Evolutionary conservation across 2,888 invertebrate species (phyloP), one percentile per base, ranked within the genome.

Genomic region (Taenaris catops): DNA sequence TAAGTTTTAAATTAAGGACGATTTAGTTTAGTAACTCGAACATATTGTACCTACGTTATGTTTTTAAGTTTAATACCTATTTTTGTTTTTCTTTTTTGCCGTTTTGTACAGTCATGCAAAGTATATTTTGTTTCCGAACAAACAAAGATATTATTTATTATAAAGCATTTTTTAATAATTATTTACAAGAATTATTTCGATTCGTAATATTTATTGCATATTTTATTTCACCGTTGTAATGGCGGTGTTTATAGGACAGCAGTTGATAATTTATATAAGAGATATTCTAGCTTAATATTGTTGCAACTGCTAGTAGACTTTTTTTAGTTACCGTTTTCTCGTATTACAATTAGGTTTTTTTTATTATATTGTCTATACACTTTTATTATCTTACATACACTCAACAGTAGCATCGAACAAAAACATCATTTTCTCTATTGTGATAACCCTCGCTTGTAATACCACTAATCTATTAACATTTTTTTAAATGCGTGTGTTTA

Each of bases 401-500:
- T 59, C 48, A 47, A 51, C 53, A 41, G 55, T 61, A 57, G 55
- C 40, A 46, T 34, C 32, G 46, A 42, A 58, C 45, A 40, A 46
- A 39, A 61, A 50, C 54, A 58, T 63, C 38, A 51, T 60, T 68
- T 56, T 58, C n/a, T n/a, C 58, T 60, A 53, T 71, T 73, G 78
- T 80, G 66, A 71, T 81, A 83, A 81, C 84, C 87, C 76, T 83
- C 79, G 87, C 87, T 87, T 87, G 87, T 87, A 87, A 87, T 86
- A 78, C 47, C 66, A 87, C 87, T 87, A 87, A 87, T 74, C 43
- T 51, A 73, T 71, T 81, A 83, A 83, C 75, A 65, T 60, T 51
- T 52, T 56, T 53, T 27, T n/a, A n/a, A n/a, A 28, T 23, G 32
- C 17, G 61, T 74, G 40, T 38, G 32, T 32, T 18, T 8, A 35